phyloP scores from a whole-genome alignment of 2,113 vertebrate genomes.

The Lynx canadensis region DNA sequence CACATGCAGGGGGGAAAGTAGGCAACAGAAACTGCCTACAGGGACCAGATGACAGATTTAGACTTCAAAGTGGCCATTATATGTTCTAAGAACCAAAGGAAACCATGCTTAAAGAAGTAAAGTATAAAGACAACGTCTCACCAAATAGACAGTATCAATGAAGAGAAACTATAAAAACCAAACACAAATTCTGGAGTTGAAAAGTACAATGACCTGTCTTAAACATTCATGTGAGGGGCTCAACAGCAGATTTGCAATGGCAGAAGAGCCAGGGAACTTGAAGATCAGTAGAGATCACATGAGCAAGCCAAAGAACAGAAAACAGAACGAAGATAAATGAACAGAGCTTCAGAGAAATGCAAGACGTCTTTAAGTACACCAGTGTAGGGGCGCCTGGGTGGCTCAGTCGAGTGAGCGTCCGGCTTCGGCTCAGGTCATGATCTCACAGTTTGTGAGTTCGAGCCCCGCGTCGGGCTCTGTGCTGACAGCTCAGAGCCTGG shows the following conservation, averaged over 20 bases:
- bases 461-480: too few species aligned
- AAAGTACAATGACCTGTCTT: not conserved
- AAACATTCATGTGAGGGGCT: not conserved
- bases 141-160: not conserved
- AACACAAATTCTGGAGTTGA: not conserved
- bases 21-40: not conserved
- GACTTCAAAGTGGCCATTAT: not conserved
- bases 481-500: too few species aligned
- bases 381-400: too few species aligned
- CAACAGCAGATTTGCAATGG: not conserved
- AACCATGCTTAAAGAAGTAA: not conserved
- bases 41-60: not conserved
- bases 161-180: constrained; percentile 34
- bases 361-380: not conserved
- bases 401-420: too few species aligned
- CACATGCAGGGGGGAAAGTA: not conserved
- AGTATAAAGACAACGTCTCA: not conserved
- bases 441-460: too few species aligned
- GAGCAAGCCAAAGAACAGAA: not conserved
- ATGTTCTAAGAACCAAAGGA: not conserved
- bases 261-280: not conserved
- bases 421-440: too few species aligned
- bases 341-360: not conserved
- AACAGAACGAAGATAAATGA: not conserved
- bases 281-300: not conserved